Conservation (phyloP, 2,113 vertebrate species). For the Toxotes chatareus region DNA sequence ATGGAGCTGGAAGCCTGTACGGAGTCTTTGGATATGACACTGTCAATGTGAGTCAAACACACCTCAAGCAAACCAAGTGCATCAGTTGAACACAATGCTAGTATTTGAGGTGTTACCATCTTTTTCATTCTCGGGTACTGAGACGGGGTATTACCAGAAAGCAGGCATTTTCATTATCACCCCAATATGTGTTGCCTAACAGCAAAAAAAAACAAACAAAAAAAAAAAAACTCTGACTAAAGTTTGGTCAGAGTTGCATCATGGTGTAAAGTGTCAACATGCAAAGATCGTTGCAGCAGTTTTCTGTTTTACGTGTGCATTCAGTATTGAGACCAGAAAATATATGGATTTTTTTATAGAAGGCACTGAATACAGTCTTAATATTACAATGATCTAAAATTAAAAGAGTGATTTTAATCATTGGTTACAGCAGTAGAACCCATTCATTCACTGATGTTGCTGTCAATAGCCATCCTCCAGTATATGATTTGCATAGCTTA, state of each 20-base stretch:
- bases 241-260: background rate
- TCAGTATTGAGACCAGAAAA: background rate
- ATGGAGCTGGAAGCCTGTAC: constrained; percentile 68
- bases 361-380: no score
- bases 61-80: background rate
- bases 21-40: constrained; percentile 79
- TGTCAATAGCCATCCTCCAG: background rate
- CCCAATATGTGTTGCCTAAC: background rate
- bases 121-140: background rate
- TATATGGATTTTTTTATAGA: background rate
- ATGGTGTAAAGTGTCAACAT: background rate
- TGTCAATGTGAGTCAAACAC: constrained; percentile 64
- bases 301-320: background rate
- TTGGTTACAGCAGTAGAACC: background rate
- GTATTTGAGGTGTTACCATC: background rate
- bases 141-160: background rate
- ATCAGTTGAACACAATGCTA: background rate
- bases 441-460: background rate
- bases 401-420: background rate
- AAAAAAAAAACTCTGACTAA: background rate
- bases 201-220: constrained; percentile 1
- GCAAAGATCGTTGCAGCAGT: background rate
- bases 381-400: background rate
- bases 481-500: background rate
- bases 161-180: background rate